A percentile compares a stretch with the other conserved stretches of the same genome.
phyloP scores from a whole-genome alignment of 2,888 invertebrate genomes.

The Dioctria linearis region DNA sequence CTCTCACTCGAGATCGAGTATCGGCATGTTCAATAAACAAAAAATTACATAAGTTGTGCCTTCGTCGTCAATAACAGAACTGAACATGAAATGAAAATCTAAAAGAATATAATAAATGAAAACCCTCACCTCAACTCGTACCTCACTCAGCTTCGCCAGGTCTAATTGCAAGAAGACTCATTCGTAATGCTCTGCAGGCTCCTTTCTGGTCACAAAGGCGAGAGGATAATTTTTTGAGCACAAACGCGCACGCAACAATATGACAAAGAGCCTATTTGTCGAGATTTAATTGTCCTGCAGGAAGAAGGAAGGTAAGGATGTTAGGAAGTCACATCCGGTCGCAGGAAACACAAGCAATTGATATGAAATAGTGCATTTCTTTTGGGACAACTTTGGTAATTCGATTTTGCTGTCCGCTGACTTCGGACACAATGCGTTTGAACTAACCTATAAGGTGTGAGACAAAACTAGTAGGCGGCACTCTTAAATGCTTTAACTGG shows the following conservation, averaged over 20 bases:
- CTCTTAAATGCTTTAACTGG: neutral
- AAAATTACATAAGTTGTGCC: constrained; percentile 51
- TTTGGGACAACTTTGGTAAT: constrained; percentile 31
- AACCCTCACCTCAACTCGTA: neutral
- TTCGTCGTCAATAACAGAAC: constrained; percentile 25
- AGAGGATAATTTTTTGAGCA: constrained; percentile 39
- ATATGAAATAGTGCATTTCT: constrained; percentile 44
- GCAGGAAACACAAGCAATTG: constrained; percentile 38
- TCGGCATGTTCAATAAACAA: constrained; percentile 48
- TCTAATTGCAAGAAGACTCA: constrained; percentile 36
- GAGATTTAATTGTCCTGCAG: constrained; percentile 49
- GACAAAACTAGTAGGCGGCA: constrained; percentile 10
- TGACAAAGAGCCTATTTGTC: constrained; percentile 48
- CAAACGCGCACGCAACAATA: constrained; percentile 47
- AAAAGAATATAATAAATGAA: constrained; percentile 14
- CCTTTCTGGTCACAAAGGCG: constrained; percentile 5
- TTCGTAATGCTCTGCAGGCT: constrained; percentile 46
- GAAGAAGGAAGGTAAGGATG: constrained; percentile 51
- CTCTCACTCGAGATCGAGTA: constrained; percentile 44
- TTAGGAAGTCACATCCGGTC: constrained; percentile 55
- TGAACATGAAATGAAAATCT: constrained; percentile 9
- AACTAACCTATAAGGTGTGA: constrained; percentile 1
- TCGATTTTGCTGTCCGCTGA: constrained; percentile 31
- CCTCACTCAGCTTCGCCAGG: constrained; percentile 20
- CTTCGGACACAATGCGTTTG: neutral